phyloP scores from a whole-genome alignment of 2,113 vertebrate genomes.

The Ammodytes marinus region DNA sequence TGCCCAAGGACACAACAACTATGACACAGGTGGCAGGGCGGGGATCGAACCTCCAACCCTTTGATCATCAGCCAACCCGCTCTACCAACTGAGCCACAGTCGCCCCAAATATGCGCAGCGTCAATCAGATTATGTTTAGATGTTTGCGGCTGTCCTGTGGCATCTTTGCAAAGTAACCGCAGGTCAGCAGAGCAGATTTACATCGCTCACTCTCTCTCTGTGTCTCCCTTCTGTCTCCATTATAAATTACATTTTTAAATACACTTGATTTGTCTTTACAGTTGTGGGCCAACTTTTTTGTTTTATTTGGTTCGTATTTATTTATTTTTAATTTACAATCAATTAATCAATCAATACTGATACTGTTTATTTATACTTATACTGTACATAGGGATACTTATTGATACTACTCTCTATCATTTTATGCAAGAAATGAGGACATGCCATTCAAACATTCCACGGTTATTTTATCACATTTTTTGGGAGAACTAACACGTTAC shows the following conservation, averaged over 20 bases:
- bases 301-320: slow-evolving; percentile 1
- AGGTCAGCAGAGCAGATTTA: slow-evolving; percentile 41
- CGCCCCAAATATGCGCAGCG: slow-evolving; percentile 12
- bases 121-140: slow-evolving; percentile 57
- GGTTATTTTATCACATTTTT: slow-evolving; percentile 62
- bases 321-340: no score
- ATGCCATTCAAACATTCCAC: not conserved
- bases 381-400: no score
- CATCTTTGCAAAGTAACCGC: slow-evolving; percentile 34
- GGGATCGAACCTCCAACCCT: no score
- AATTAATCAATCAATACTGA: no score
- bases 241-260: not conserved
- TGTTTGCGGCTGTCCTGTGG: slow-evolving; percentile 27
- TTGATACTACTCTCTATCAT: no score
- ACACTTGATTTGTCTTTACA: slow-evolving; percentile 16
- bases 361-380: no score
- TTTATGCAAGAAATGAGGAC: no score
- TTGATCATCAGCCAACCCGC: no score
- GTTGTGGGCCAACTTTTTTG: slow-evolving; percentile 17
- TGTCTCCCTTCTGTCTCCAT: not conserved
- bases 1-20: no score
- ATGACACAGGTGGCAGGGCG: no score
- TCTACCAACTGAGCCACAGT: no score
- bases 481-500: slow-evolving; percentile 41
- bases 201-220: not conserved